Base-by-base conservation (phyloP, 2,113 vertebrate species). In the Xiphorhynchus elegans region DNA sequence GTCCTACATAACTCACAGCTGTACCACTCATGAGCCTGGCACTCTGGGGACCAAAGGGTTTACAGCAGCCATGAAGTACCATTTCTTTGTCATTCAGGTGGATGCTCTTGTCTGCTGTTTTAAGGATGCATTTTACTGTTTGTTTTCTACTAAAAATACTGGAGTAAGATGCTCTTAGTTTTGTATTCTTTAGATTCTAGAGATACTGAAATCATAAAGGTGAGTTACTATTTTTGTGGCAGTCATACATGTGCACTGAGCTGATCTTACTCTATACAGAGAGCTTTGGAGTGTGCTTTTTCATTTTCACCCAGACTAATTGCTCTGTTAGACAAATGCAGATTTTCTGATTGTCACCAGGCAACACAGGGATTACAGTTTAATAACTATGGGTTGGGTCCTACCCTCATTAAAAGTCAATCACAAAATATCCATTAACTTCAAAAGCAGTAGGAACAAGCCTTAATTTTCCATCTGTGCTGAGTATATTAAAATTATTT, bases 401-500 rank as follows among this genome's bases (percentile, higher is more conserved):
- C 37, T 91, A 52, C 20, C 75, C 58, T 93, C 49, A 95, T 94
- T 93, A 91, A 85, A 94, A 93, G 53, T 91, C 87, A 85, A 93
- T 92, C 75, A 91, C 58, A 91, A 91, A 96, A 84, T 79, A 90
- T 50, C 87, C 87, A 91, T 95, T 95, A 91, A 94, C 84, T 94
- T 93, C 87, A 94, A 95, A 95, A 91, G 73, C 91, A 95, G 70
- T 56, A 80, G 84, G 75, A 95, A 76, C 62, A 62, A 87, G 24
- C 37, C 87, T 49, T 89, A 39, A 55, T 95, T 96, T 93, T 96
- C 89, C 37, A 69, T 93, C 91, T 91, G 81, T 76, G 62, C 66
- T 55, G 84, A 87, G 78, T 87, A 76, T 50, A 91, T 91, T 58
- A 85, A 85, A 82, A 79, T 73, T 73, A 82, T 85, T 96, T 85